These are phyloP conservation scores for Agelaius tricolor DNA, from an alignment of 2,113 vertebrate species.

Conservation along the genomic window DNA sequence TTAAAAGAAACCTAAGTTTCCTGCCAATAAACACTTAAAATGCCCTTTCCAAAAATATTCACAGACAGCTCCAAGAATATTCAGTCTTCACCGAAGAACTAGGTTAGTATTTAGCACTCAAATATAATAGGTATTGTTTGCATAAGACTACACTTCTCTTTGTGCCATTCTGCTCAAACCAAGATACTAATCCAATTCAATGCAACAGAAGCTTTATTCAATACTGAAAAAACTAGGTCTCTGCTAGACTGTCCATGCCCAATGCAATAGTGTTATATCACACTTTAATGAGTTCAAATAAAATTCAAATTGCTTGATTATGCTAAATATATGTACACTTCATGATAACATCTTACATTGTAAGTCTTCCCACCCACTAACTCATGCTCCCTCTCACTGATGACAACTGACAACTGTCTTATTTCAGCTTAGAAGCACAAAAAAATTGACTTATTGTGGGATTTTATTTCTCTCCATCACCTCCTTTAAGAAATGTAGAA, in stretches of 20 bases:
- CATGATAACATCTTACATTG: neutral
- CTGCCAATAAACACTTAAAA: neutral
- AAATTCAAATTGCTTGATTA: neutral
- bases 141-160: neutral
- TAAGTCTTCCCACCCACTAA: neutral
- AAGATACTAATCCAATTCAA: neutral
- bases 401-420: neutral
- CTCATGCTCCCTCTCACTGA: neutral
- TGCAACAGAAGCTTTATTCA: neutral
- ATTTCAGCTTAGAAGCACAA: neutral
- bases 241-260: neutral
- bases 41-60: neutral
- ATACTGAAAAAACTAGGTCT: neutral
- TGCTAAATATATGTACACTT: neutral
- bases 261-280: rapidly evolving
- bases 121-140: neutral
- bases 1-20: neutral
- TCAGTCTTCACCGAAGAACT: neutral
- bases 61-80: neutral
- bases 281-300: neutral
- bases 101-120: neutral
- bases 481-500: neutral
- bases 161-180: neutral
- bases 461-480: neutral
- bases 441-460: neutral